Percentiles rank a stretch among this genome's conserved stretches.
phyloP scores from a whole-genome alignment of 1,140 invertebrate genomes.

The Colletes gigas region DNA sequence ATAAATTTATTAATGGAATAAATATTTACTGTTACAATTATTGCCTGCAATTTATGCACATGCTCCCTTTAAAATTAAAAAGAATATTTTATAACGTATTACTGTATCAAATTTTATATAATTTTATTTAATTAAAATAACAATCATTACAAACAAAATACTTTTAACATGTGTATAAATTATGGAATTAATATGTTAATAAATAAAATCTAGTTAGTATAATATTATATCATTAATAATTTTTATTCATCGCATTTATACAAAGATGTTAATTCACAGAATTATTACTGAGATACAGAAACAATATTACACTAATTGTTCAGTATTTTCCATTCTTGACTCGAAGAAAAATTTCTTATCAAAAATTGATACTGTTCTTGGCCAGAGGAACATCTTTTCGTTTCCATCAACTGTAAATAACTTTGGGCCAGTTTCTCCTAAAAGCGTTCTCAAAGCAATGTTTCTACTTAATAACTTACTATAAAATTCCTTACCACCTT shows the following conservation, averaged over 20 bases:
- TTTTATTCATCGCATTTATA: neutral
- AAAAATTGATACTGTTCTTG: constrained; percentile 84
- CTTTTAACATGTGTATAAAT: constrained; percentile 46
- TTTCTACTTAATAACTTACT: constrained; percentile 87
- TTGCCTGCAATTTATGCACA: constrained; percentile 21
- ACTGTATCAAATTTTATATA: neutral
- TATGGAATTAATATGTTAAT: constrained; percentile 25
- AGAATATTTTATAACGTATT: neutral
- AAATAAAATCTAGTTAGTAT: constrained; percentile 6
- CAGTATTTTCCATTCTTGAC: constrained; percentile 41
- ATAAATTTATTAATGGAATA: constrained; percentile 37
- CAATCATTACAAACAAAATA: constrained; percentile 1
- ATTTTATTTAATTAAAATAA: constrained; percentile 20
- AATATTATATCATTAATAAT: neutral
- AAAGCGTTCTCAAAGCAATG: constrained; percentile 85
- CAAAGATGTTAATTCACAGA: too few relatives aligned
- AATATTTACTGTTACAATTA: constrained; percentile 26
- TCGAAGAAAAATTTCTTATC: constrained; percentile 85
- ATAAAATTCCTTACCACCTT: constrained; percentile 89
- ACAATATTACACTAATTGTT: neutral
- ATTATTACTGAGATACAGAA: neutral
- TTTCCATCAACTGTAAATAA: constrained; percentile 86
- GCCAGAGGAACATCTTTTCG: constrained; percentile 84
- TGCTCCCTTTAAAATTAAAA: neutral
- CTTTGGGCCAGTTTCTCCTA: constrained; percentile 83